Evolutionary conservation across 2,113 vertebrate species (phyloP), one percentile per base, ranked within the genome.

Genomic region (Centropus unirufus): DNA sequence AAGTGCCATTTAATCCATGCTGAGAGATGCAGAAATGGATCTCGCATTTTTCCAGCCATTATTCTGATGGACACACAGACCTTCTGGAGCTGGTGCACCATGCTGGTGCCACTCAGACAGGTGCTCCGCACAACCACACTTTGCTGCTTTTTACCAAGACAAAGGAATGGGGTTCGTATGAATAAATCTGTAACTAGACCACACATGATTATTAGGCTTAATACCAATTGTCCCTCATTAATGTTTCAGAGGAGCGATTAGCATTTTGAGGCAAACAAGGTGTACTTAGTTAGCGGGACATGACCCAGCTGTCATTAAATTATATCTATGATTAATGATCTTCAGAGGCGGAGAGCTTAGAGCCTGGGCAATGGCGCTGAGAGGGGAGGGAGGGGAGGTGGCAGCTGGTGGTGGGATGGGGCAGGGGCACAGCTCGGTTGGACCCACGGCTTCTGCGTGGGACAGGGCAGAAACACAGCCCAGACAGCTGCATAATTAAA

Each of bases 301-400:
- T 90, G 99, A 99, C 99, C 98, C 98, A 96, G 98, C 98, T 99
- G 99, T 99, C 99, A 99, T 98, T 98, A 99, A 99, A 99, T 99
- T 99, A 99, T 98, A 98, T 98, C 98, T 98, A 98, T 99, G 99
- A 99, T 99, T 99, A 99, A 99, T 99, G 99, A 99, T 99, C 98
- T 98, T 98, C 98, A 97, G 98, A 98, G 98, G 98, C 98, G 98
- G 96, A 95, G 95, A 97, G 98, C 98, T 98, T 97, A 89, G 97
- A 97, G 97, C 97, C 98, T 93, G 97, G 98, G 98, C 87, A 32
- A 66, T 42, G 95, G 97, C 63, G 95, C 96, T 54, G 83, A 96
- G 95, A 91, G 85, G 93, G 81, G 83, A 96, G 92, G 93, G 69
- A 69, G 61, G 77, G 72, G 79, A 89, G 95, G 92, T 76, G 47